phyloP scores from a whole-genome alignment of 2,888 invertebrate species.

The Cenopis cana region DNA sequence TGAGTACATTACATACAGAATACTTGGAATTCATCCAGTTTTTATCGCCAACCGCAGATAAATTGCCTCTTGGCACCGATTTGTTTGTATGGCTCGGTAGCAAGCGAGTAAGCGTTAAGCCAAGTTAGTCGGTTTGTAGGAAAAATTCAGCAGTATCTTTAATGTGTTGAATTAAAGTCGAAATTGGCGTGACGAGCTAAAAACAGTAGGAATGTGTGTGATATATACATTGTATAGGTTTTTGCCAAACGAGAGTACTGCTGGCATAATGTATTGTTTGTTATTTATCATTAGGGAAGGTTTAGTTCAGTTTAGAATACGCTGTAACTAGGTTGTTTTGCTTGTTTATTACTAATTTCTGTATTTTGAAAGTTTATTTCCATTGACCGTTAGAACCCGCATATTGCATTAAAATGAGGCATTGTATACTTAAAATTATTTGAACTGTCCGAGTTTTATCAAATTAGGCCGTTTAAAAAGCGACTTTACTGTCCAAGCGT shows the following conservation, averaged over 20 bases:
- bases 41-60: conserved; percentile 62
- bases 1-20: conserved; percentile 51
- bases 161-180: conserved; percentile 51
- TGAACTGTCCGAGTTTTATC: too few species aligned
- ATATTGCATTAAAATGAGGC: too few species aligned
- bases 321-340: too few species aligned
- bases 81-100: conserved; percentile 55
- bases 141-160: conserved; percentile 46
- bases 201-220: conserved; percentile 49
- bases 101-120: conserved; percentile 48
- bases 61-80: conserved; percentile 63
- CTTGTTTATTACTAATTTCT: too few species aligned
- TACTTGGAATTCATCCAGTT: conserved; percentile 64
- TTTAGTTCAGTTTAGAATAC: neutral
- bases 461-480: too few species aligned
- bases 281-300: conserved; percentile 7
- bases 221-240: conserved; percentile 49
- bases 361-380: too few species aligned
- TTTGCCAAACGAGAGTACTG: conserved; percentile 52
- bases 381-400: too few species aligned
- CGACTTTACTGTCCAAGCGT: too few species aligned
- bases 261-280: conserved; percentile 47
- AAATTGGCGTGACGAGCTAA: conserved; percentile 46
- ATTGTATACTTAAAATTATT: too few species aligned
- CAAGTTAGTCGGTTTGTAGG: conserved; percentile 39